Conservation (phyloP, 2,888 invertebrate species). For the Andrena hattorfiana region DNA sequence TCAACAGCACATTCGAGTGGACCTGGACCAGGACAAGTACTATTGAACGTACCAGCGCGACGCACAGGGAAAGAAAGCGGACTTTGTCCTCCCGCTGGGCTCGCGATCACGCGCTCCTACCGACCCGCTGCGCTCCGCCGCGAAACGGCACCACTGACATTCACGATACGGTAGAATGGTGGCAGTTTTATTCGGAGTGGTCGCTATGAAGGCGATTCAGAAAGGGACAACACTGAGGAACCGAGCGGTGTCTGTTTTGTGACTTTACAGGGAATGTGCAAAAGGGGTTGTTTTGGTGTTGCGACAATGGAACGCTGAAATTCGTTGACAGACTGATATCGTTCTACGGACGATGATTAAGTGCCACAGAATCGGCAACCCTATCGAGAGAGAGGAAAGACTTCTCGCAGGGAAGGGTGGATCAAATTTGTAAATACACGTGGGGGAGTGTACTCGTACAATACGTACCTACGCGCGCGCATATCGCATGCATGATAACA, state of each 20-base stretch:
- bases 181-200: not conserved
- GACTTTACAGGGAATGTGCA: too few relatives aligned
- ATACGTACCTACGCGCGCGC: not conserved
- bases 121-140: not conserved
- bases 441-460: constrained; percentile 15
- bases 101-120: not conserved
- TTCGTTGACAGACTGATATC: too few relatives aligned
- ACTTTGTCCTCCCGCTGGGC: not conserved
- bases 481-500: not conserved
- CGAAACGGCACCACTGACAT: not conserved
- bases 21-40: constrained; percentile 89
- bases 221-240: constrained; percentile 8
- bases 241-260: not conserved
- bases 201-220: constrained; percentile 26
- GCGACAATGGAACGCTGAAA: too few relatives aligned
- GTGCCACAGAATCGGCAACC: not conserved
- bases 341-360: too few relatives aligned
- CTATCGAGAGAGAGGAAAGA: not conserved
- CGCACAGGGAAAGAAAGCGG: not conserved
- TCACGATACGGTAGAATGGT: not conserved
- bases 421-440: not conserved
- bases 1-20: constrained; percentile 86
- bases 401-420: not conserved
- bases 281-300: too few relatives aligned
- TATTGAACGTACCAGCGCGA: constrained; percentile 84